phyloP scores from a whole-genome alignment of 2,888 invertebrate species.

The Sarcophaga variegata region DNA sequence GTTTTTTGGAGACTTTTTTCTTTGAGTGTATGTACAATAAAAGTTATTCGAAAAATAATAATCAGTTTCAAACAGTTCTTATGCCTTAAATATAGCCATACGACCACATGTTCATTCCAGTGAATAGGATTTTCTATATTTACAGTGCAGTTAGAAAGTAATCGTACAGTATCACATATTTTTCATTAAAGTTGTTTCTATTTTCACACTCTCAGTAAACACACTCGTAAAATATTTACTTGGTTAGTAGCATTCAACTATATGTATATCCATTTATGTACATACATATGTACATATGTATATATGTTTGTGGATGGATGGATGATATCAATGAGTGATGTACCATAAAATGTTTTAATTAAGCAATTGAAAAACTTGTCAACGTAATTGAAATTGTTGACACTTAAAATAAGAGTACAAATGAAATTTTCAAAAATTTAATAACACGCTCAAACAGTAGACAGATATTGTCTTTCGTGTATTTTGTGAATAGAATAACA shows the following conservation, averaged over 20 bases:
- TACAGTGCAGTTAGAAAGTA: no score
- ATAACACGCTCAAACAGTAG: slow-evolving; percentile 24
- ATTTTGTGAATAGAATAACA: background rate
- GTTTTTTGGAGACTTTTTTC: no score
- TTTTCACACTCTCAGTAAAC: background rate
- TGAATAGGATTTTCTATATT: no score
- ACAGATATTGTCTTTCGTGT: background rate
- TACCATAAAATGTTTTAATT: slow-evolving; percentile 53
- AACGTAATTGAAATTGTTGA: slow-evolving; percentile 55
- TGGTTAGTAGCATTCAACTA: background rate
- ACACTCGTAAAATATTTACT: background rate
- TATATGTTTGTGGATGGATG: background rate
- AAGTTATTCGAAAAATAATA: no score
- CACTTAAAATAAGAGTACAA: slow-evolving; percentile 53
- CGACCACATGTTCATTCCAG: no score
- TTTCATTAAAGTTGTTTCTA: background rate
- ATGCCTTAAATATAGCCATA: no score
- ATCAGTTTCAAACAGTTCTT: no score
- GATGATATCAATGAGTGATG: slow-evolving; percentile 47
- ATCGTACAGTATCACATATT: background rate
- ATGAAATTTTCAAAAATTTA: slow-evolving; percentile 52
- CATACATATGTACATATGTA: no score
- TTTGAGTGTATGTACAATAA: no score
- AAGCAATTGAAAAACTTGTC: slow-evolving; percentile 60
- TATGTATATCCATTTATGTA: background rate